Percentiles rank a stretch among this genome's conserved stretches.
Evolutionary conservation across 2,888 invertebrate genomes (phyloP).

Genomic region (Arge pagana): DNA sequence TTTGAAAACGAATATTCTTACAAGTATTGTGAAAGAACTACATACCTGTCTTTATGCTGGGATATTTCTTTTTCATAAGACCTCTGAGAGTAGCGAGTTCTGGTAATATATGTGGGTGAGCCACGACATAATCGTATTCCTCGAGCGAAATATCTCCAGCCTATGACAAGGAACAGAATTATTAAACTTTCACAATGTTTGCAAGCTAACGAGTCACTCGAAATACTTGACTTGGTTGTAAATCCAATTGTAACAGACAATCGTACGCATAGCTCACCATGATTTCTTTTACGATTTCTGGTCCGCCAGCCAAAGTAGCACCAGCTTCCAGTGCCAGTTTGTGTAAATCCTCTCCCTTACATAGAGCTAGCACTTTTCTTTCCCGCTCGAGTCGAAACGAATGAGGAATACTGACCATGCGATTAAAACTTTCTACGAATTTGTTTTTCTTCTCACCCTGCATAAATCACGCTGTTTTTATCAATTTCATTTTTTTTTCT

Average conservation of each 20-base stretch:
- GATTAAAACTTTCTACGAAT: constrained; percentile 71
- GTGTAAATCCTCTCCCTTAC: constrained; percentile 68
- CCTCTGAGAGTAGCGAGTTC: constrained; percentile 79
- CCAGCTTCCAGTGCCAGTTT: constrained; percentile 70
- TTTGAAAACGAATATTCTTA: background rate
- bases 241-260: background rate
- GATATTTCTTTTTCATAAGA: constrained; percentile 77
- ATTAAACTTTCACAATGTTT: background rate
- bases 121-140: constrained; percentile 76
- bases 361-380: constrained; percentile 74
- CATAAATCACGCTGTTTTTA: no score
- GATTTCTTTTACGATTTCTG: constrained; percentile 76
- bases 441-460: constrained; percentile 61
- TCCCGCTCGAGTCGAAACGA: constrained; percentile 72
- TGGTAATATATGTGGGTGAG: constrained; percentile 79
- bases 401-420: constrained; percentile 71
- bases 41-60: constrained; percentile 59
- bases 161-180: constrained; percentile 54
- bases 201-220: background rate
- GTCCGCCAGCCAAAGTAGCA: constrained; percentile 73
- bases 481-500: no score
- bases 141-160: constrained; percentile 68
- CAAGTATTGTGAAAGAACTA: constrained; percentile 25
- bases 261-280: constrained; percentile 59
- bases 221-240: background rate